These are phyloP conservation scores for Cynopterus brachyotis DNA, from an alignment of 2,113 vertebrate genomes.

Conservation along the genomic window DNA sequence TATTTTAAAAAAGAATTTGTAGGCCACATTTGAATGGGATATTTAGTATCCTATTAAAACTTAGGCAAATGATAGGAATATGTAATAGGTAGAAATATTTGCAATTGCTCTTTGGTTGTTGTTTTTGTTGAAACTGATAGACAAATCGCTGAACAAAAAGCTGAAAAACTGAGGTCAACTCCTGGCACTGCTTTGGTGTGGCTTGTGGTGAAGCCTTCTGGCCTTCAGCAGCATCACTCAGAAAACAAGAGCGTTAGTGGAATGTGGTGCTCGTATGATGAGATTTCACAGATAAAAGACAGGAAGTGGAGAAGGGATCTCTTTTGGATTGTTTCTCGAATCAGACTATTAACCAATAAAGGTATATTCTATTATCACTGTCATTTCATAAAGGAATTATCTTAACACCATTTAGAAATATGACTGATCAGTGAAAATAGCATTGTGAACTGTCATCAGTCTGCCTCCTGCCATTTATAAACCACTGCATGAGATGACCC, in stretches of 20 bases:
- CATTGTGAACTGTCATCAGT: background rate
- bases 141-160: background rate
- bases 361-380: background rate
- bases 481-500: background rate
- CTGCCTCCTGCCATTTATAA: background rate
- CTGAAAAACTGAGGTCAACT: background rate
- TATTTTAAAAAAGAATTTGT: constrained; percentile 4
- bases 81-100: background rate
- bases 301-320: background rate
- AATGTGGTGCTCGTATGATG: background rate
- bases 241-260: background rate
- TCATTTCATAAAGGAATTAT: background rate
- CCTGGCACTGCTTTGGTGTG: background rate
- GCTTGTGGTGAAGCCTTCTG: background rate
- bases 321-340: background rate
- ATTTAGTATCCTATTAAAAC: background rate
- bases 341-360: background rate
- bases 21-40: background rate
- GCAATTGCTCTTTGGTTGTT: background rate
- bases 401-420: background rate
- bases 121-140: background rate
- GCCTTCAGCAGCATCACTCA: background rate
- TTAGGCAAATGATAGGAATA: background rate
- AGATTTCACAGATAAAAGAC: background rate
- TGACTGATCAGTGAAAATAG: background rate